Evolutionary conservation across 1,140 invertebrate genomes (phyloP), one percentile per base, ranked within the genome.

Genomic region (Heliconius himera): DNA sequence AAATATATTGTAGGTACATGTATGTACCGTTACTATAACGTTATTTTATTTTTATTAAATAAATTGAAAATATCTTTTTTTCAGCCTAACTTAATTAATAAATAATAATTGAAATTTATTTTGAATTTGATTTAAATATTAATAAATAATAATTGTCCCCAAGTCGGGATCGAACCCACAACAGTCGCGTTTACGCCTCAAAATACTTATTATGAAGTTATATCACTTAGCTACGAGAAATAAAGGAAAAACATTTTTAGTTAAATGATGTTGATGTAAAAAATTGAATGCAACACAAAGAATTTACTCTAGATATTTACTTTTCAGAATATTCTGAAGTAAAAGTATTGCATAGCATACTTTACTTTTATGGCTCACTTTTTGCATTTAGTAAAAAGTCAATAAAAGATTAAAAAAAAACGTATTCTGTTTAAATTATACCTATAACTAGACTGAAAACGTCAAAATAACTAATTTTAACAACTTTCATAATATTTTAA

Each of bases 301-400:
- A 66, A 66, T 29, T 66, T 29, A 26, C 3, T 66, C 60, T 66
- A 66, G 26, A 66, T 29, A 66, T 66, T 66, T 66, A 66, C 60
- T 13, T 29, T 66, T 29, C 11, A 26, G 4, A 29, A 66, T 16
- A 29, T 66, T 2, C 4, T 4, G 3, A 0, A 46, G 33, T 36
- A 36, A 46, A 46, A 46, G 3, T 5, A n/a, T 29, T 66, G 26
- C 4, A 66, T 13, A 26, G 26, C 0, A 8, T 5, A 29, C 54
- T 60, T 60, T 60, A 22, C 54, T 22, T 60, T 66, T 29, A 66
- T 66, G 13, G 60, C 11, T 13, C 26, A 66, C 60, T 66, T 66
- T 66, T 66, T 66, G 8, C 22, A 29, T 66, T 66, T 1, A 13
- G 3, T 16, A 26, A 66, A 29, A 66, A 6, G 3, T 29, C 60